These are phyloP conservation scores for Amblyjoppa proteus DNA, from an alignment of 2,888 invertebrate genomes.

Conservation along the genomic window DNA sequence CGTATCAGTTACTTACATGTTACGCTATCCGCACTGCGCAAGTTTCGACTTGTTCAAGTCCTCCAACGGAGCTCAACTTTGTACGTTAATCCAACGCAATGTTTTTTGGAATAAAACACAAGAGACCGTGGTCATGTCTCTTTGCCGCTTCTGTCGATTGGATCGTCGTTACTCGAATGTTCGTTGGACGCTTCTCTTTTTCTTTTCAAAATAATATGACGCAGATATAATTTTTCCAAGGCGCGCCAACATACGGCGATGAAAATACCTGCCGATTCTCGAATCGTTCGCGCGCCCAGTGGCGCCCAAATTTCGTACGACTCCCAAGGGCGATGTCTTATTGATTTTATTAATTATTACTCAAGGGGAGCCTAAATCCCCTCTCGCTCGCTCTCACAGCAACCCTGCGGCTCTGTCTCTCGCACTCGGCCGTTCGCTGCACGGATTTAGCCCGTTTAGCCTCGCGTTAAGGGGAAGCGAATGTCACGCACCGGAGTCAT, in stretches of 20 bases:
- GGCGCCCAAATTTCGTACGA: background rate
- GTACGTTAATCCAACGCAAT: background rate
- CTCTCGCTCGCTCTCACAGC: too few relatives aligned
- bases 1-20: slow-evolving; percentile 54
- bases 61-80: slow-evolving; percentile 37
- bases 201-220: background rate
- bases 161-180: background rate
- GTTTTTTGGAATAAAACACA: background rate
- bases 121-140: background rate
- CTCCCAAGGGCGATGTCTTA: background rate
- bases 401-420: too few relatives aligned
- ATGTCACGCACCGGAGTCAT: too few relatives aligned
- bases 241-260: background rate
- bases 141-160: background rate
- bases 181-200: background rate
- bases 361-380: too few relatives aligned
- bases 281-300: background rate
- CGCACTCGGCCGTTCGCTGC: too few relatives aligned
- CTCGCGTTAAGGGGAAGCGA: too few relatives aligned
- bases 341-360: background rate
- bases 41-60: slow-evolving; percentile 29
- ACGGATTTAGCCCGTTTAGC: too few relatives aligned
- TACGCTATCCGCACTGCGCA: slow-evolving; percentile 47
- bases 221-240: background rate
- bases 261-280: background rate